These are phyloP conservation scores for Alloplasta piceator DNA, from an alignment of 2,888 invertebrate genomes.

Conservation along the genomic window DNA sequence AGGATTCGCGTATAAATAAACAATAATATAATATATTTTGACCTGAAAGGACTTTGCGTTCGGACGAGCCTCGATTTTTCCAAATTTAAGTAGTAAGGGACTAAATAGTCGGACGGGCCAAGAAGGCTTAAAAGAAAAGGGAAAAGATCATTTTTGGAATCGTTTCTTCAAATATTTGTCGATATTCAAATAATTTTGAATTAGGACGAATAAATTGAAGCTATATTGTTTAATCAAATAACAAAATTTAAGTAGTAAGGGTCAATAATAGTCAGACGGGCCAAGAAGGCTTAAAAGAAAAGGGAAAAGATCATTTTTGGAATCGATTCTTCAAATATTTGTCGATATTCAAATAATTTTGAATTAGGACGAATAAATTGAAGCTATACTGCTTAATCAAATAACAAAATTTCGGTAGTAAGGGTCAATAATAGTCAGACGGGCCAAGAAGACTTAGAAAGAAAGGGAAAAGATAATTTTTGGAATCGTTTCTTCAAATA, in stretches of 20 bases:
- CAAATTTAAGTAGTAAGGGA: constrained; percentile 36
- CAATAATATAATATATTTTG: too few species aligned
- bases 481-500: too few species aligned
- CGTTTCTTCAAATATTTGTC: too few species aligned
- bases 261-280: constrained; percentile 22
- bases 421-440: constrained; percentile 26
- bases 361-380: constrained; percentile 58
- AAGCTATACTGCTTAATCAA: neutral
- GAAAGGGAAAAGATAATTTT: too few species aligned
- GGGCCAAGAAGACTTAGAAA: neutral
- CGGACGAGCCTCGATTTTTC: too few species aligned
- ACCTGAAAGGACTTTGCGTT: too few species aligned
- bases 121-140: neutral
- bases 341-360: neutral
- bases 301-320: too few species aligned
- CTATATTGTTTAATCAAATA: too few species aligned
- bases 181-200: neutral
- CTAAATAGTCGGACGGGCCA: constrained; percentile 22
- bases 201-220: too few species aligned
- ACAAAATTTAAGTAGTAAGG: constrained; percentile 41
- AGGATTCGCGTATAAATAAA: too few species aligned
- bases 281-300: neutral
- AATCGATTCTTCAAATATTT: too few species aligned
- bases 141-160: too few species aligned
- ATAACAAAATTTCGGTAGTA: constrained; percentile 44